Evolutionary conservation across 1,140 invertebrate genomes (phyloP), one percentile per base, ranked within the genome.

Genomic region (Heliconius congener): DNA sequence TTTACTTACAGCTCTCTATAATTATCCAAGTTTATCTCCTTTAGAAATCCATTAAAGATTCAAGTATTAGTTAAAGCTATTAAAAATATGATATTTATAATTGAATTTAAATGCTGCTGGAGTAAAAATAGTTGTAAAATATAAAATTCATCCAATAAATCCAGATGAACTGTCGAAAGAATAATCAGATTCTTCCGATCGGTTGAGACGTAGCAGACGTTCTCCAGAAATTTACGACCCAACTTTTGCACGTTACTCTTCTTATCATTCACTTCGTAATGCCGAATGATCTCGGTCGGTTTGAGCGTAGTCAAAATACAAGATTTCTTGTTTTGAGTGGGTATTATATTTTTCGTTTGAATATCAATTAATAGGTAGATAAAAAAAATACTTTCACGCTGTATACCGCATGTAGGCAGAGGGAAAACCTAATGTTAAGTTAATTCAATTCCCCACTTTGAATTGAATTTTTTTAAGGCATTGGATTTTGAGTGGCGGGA

Each of bases 201-300:
- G 86, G 81, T 83, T 78, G 86, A 86, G 86, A 88, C 87, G 86
- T 86, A 86, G 82, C 90, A 91, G 90, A 91, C 89, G 88, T 89
- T 82, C 84, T 83, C 75, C 79, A 77, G 85, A 87, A 91, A 93
- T 93, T 93, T 93, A 93, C 88, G 87, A 86, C 76, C 86, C 77
- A 93, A 93, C 89, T 93, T 93, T 90, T 81, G 81, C 86, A 87
- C 91, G 89, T 92, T 88, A 89, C 84, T 91, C 89, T 90, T 87
- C 88, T 90, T 92, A 91, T 91, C 88, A 86, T 76, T 57, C 84
- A 87, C 83, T 87, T 85, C 86, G 86, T 86, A 85, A 86, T 88
- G 86, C 82, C 81, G 82, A 81, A 85, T 87, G 87, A 89, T 89
- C 86, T 90, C 83, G 82, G 81, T 80, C 34, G 34, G 82, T 81